These are phyloP conservation scores for Schizothorax lantsangensis DNA, from an alignment of 2,797 vertebrate genomes.

Conservation along the genomic window DNA sequence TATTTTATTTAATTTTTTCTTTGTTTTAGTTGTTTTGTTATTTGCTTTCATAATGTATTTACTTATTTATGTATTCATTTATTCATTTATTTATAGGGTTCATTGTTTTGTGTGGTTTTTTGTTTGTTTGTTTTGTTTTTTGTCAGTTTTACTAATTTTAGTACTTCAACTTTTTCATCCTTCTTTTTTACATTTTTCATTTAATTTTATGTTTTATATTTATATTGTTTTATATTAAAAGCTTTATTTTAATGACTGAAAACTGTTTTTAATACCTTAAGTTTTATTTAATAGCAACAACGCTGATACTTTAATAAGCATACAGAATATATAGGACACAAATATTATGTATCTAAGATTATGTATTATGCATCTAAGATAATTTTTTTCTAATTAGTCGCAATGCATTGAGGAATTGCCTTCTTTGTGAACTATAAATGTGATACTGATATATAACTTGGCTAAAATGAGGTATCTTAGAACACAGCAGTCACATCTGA, in stretches of 20 bases:
- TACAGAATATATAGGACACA: background rate
- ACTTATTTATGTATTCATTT: no score
- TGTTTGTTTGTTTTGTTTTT: background rate
- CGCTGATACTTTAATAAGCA: background rate
- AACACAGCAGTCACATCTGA: background rate
- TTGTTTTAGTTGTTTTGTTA: no score
- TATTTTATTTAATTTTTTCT: no score
- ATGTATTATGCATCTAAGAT: no score
- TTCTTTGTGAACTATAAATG: no score
- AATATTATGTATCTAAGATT: background rate
- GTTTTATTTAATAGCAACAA: background rate
- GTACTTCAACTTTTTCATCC: no score
- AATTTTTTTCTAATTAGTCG: no score
- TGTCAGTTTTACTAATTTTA: no score
- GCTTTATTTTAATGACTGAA: no score
- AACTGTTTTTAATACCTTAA: background rate
- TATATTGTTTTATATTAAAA: no score
- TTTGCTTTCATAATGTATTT: background rate
- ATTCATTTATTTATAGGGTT: no score
- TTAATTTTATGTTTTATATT: no score
- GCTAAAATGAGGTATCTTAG: background rate
- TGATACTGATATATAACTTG: background rate
- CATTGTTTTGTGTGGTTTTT: background rate
- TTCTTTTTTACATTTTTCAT: background rate
- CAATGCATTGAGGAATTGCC: background rate